These are phyloP conservation scores for Andrena trimmerana DNA, from an alignment of 2,888 invertebrate species.

Conservation along the genomic window DNA sequence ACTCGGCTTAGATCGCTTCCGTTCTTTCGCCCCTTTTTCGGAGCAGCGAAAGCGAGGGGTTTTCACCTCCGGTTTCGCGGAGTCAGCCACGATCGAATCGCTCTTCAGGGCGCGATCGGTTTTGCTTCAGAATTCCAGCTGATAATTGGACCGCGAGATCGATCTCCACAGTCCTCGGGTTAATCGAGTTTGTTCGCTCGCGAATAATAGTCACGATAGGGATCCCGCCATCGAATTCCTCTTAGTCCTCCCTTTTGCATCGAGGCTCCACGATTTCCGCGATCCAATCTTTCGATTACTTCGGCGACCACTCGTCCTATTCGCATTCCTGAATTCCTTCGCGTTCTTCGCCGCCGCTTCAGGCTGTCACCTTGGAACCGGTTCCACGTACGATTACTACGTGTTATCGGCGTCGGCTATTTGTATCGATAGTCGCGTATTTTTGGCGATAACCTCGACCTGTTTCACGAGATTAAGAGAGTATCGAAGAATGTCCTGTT, in stretches of 20 bases:
- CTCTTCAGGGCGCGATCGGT: not conserved
- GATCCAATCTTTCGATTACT: not conserved
- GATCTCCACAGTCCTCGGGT: not conserved
- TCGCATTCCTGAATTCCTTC: not conserved
- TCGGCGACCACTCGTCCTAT: not conserved
- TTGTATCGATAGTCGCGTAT: not conserved
- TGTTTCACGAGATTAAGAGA: no score
- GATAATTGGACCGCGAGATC: constrained; percentile 5
- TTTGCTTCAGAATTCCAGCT: constrained; percentile 10
- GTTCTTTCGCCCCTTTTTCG: not conserved
- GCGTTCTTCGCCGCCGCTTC: not conserved
- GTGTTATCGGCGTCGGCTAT: not conserved
- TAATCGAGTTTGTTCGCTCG: constrained; percentile 7
- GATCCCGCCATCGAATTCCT: not conserved
- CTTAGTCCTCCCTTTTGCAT: not conserved
- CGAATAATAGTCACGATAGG: not conserved
- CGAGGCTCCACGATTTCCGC: not conserved
- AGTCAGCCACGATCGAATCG: constrained; percentile 22
- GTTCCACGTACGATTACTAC: not conserved
- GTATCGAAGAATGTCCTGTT: not conserved
- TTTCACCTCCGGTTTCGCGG: not conserved
- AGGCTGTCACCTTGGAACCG: not conserved
- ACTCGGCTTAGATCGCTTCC: not conserved
- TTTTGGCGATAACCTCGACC: no score
- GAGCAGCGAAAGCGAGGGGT: not conserved